Evolutionary conservation across 2,888 invertebrate species (phyloP).

Genomic region (Venustoraphidia nigricollis): DNA sequence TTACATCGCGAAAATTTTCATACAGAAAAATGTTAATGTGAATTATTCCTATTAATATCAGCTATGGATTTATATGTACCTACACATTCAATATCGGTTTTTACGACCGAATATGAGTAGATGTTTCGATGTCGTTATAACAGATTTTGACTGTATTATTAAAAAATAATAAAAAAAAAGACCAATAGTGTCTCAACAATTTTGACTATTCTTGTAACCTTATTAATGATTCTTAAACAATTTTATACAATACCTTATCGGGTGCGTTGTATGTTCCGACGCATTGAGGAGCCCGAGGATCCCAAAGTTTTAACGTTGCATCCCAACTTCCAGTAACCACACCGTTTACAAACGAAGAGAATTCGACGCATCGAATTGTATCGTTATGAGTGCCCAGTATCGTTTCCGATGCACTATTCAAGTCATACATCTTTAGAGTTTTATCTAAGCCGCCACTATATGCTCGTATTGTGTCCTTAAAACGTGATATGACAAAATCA

Average conservation of each 20-base stretch:
- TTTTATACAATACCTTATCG: constrained; percentile 34
- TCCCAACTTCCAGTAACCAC: constrained; percentile 97
- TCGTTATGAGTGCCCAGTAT: constrained; percentile 77
- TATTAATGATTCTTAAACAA: constrained; percentile 10
- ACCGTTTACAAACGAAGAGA: constrained; percentile 73
- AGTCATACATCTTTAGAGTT: constrained; percentile 81
- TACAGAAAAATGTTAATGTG: too few species aligned
- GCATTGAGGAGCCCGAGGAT: constrained; percentile 70
- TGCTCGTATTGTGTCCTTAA: constrained; percentile 86
- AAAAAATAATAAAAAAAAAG: too few species aligned
- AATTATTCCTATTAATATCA: too few species aligned
- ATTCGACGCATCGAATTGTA: constrained; percentile 87
- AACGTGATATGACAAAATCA: constrained; percentile 10
- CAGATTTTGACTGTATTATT: too few species aligned
- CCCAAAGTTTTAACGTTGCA: constrained; percentile 91
- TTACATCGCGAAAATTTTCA: too few species aligned
- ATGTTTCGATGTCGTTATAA: too few species aligned
- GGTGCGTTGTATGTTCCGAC: constrained; percentile 75
- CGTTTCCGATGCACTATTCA: constrained; percentile 75
- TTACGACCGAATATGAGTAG: too few species aligned
- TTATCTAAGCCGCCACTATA: constrained; percentile 92
- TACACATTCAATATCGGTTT: too few species aligned
- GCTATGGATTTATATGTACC: too few species aligned
- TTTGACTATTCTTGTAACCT: not conserved
- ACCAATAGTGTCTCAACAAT: too few species aligned